A percentile compares a stretch with the other conserved stretches of the same genome.
Conservation (phyloP, 2,888 invertebrate species). For the Noctuana brunneofusca region DNA sequence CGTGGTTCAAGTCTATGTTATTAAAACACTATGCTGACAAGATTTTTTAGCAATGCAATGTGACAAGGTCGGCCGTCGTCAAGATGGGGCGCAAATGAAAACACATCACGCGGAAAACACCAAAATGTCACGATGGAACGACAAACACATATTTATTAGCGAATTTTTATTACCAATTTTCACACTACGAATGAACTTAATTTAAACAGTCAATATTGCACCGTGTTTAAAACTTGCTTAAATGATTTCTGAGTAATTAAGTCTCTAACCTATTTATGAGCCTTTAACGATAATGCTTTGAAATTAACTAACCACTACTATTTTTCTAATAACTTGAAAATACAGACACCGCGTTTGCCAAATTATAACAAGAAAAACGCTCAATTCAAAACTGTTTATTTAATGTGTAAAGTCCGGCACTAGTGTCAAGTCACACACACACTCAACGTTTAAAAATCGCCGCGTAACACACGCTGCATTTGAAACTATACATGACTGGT, state of each 20-base stretch:
- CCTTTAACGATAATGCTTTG: neutral
- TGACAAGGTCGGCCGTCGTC: slow-evolving; percentile 25
- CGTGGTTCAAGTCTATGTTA: neutral
- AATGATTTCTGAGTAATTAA: neutral
- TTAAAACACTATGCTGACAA: slow-evolving; percentile 8
- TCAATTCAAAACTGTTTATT: neutral
- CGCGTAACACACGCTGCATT: slow-evolving; percentile 36
- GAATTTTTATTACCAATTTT: slow-evolving; percentile 5
- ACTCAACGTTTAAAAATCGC: slow-evolving; percentile 23
- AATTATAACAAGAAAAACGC: too few species aligned
- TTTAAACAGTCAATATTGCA: neutral
- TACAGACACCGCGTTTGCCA: neutral
- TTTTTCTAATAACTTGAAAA: neutral
- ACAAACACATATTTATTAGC: slow-evolving; percentile 11
- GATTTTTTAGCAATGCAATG: slow-evolving; percentile 27
- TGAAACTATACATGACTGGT: slow-evolving; percentile 37
- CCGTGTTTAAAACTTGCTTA: neutral
- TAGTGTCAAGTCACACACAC: neutral
- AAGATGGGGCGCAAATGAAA: slow-evolving; percentile 5
- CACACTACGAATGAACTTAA: neutral
- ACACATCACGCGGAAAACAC: slow-evolving; percentile 13
- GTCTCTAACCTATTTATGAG: neutral
- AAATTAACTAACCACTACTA: neutral
- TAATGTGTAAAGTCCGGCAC: neutral
- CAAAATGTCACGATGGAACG: neutral